These are phyloP conservation scores for Tricholaema leucomelas DNA, from an alignment of 2,113 vertebrate genomes.

Conservation along the genomic window DNA sequence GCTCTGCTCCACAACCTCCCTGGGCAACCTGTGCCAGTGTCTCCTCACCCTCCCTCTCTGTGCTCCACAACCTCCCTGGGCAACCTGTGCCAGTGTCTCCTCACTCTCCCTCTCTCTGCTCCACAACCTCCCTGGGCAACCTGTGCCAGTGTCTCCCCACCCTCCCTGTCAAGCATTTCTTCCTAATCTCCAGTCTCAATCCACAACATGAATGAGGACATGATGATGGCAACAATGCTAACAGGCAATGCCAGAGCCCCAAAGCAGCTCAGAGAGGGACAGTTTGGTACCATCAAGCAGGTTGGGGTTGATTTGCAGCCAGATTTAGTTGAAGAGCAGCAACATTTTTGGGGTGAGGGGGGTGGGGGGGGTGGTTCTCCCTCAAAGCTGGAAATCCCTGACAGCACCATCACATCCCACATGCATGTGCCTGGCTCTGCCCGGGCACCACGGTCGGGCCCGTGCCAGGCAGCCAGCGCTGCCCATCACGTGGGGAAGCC, in stretches of 20 bases:
- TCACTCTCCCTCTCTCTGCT: no score
- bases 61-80: no score
- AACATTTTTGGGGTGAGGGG: rapidly evolving
- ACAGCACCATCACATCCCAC: rapidly evolving
- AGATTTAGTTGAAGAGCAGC: rapidly evolving
- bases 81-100: no score
- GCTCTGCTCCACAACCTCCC: no score
- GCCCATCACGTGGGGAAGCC: constrained; percentile 55
- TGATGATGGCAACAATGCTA: rapidly evolving
- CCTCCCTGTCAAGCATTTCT: no score
- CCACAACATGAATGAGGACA: background rate
- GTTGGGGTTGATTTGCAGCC: rapidly evolving
- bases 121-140: no score
- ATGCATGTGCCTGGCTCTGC: background rate
- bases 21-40: no score
- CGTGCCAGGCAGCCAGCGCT: background rate
- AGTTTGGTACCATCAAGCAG: background rate
- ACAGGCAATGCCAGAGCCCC: rapidly evolving
- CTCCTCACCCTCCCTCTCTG: no score
- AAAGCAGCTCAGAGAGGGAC: rapidly evolving
- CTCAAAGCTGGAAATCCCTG: background rate
- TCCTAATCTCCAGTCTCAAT: no score
- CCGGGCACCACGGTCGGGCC: background rate
- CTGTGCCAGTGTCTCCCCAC: no score
- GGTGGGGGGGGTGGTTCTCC: background rate